Base-by-base conservation (phyloP, 64 coral and sea anemone species). In the Cladopsammia gracilis region DNA sequence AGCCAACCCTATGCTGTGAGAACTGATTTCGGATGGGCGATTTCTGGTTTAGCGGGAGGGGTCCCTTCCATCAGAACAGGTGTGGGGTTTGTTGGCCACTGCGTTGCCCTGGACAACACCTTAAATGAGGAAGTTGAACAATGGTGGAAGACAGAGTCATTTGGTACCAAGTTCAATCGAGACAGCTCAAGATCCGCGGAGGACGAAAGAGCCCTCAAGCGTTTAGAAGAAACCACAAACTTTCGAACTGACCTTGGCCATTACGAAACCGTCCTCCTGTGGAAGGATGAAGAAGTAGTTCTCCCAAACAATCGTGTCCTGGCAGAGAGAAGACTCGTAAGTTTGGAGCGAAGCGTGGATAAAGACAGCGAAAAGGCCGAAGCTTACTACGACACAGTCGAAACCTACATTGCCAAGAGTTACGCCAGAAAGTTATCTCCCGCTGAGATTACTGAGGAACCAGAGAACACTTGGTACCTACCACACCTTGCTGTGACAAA, bases 71-170 rank as follows among this genome's bases (percentile, higher is more conserved):
- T 54, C 3, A 64, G 22, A 56, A 22, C 48, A 56, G 49, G 49
- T 46, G 60, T 69, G 13, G 26, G 56, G 2, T 78, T 71, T 76
- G 78, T 91, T 62, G 76, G 79, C 44, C 79, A 91, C 48, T 23
- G 14, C 20, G 66, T 79, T 76, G 42, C 56, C 9, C 43, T 24
- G 12, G 78, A 84, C 16, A 69, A 51, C 23, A 64, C 65, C 6
- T 68, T 91, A 20, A 70, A 91, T 43, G 12, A 58, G 8, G 77
- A 91, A 84, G 60, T 84, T 18, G 78, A 89, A 77, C 15, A 88
- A 11, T 91, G 89, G 89, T 83, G 89, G 78, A 91, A 84, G 79
- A 91, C 79, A 10, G 89, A 84, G 56, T 91, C 88, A 14, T 87
- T 87, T 47, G 89, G 89, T 26, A 91, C 89, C 77, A 91, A 91